Percentiles rank a stretch among this genome's conserved stretches.
Evolutionary conservation across 2,797 vertebrate species (phyloP).

Genomic region (Phrynocephalus guinanensis): DNA sequence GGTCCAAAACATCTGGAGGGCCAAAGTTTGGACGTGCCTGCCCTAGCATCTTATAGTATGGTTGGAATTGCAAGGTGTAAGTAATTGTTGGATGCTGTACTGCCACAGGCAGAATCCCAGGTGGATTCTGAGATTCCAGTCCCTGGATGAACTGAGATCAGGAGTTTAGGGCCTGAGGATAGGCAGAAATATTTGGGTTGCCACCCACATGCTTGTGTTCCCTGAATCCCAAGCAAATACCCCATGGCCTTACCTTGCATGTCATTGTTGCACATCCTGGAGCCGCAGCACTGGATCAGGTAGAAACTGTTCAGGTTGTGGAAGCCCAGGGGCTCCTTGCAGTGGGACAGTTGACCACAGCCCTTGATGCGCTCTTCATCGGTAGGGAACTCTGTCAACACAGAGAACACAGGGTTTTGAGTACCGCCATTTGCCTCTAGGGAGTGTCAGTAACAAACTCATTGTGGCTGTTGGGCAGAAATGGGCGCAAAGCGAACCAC

Average conservation of each 20-base stretch:
- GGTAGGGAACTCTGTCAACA: not conserved
- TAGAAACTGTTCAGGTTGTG: constrained; percentile 33
- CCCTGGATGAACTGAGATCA: not conserved
- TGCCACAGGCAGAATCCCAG: too few species aligned
- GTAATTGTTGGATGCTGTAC: too few species aligned
- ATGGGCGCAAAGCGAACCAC: too few species aligned
- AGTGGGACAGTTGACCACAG: constrained; percentile 23
- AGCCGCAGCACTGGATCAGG: constrained; percentile 34
- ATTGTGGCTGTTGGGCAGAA: too few species aligned
- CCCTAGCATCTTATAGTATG: too few species aligned
- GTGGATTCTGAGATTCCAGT: too few species aligned
- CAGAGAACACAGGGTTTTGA: not conserved
- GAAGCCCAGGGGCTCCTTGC: constrained; percentile 26
- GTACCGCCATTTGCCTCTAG: not conserved
- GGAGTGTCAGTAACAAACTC: not conserved
- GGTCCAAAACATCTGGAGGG: too few species aligned
- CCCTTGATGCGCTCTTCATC: constrained; percentile 36
- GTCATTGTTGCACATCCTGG: constrained; percentile 27
- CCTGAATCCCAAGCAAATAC: not conserved
- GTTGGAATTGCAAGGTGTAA: too few species aligned
- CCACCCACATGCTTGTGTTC: too few species aligned
- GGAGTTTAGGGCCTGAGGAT: not conserved
- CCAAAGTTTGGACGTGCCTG: too few species aligned
- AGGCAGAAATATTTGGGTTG: not conserved
- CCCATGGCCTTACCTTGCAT: not conserved